Percentiles rank a stretch among this genome's conserved stretches.
Evolutionary conservation across 2,888 invertebrate species (phyloP).

Genomic region (Urechis unicinctus): DNA sequence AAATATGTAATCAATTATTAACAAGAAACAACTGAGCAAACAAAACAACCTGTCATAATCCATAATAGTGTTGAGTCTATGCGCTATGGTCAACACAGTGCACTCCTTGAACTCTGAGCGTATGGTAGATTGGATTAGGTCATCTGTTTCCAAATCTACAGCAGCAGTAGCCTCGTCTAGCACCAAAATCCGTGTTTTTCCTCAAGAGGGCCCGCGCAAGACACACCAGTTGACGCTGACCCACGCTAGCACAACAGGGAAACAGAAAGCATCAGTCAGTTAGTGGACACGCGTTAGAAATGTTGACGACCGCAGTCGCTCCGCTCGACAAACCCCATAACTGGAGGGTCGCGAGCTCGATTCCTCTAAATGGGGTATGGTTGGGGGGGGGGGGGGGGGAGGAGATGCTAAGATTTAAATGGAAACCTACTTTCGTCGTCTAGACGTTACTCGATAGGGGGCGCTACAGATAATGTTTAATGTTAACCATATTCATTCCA

Average conservation of each 20-base stretch:
- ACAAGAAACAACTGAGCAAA: slow-evolving; percentile 31
- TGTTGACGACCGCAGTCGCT: too few relatives aligned
- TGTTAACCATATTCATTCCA: too few relatives aligned
- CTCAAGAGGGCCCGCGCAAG: slow-evolving; percentile 45
- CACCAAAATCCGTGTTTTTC: slow-evolving; percentile 44
- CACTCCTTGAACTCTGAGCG: slow-evolving; percentile 3
- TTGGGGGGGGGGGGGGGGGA: too few relatives aligned
- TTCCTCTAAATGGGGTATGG: too few relatives aligned
- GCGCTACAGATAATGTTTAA: too few relatives aligned
- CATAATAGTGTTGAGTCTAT: slow-evolving; percentile 47
- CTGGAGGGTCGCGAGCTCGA: too few relatives aligned
- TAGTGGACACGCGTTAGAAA: too few relatives aligned
- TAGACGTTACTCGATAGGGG: too few relatives aligned
- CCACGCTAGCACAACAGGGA: slow-evolving; percentile 32
- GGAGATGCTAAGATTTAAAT: too few relatives aligned
- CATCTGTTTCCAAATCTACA: slow-evolving; percentile 42
- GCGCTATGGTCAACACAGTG: slow-evolving; percentile 40
- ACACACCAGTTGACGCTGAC: slow-evolving; percentile 47
- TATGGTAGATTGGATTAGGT: slow-evolving; percentile 43
- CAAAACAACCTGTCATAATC: slow-evolving; percentile 40
- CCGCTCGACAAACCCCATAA: background rate
- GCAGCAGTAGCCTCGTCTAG: slow-evolving; percentile 39
- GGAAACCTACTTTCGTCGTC: too few relatives aligned
- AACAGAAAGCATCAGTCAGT: background rate
- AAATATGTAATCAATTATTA: too few relatives aligned